phyloP scores from a whole-genome alignment of 1,140 invertebrate species.

The Brachionus plicatilis region DNA sequence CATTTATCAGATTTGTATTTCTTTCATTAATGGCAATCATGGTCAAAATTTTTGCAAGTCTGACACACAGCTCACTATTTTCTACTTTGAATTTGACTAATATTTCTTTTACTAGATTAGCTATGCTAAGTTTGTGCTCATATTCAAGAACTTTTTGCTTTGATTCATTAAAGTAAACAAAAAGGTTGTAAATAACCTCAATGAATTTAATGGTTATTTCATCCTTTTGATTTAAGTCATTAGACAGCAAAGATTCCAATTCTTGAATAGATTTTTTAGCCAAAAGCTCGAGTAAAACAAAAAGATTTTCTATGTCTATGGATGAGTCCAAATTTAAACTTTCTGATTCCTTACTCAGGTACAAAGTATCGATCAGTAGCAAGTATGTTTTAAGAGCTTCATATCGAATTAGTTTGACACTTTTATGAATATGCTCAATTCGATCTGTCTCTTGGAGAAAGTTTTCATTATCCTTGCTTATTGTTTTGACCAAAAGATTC shows the following conservation, averaged over 20 bases:
- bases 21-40: constrained; percentile 17
- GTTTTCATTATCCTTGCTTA: constrained; percentile 24
- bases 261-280: not conserved
- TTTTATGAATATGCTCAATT: constrained; percentile 21
- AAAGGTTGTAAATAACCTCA: constrained; percentile 20
- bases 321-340: not conserved
- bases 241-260: not conserved
- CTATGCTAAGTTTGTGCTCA: not conserved
- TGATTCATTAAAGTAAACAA: constrained; percentile 7
- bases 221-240: not conserved
- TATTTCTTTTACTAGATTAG: not conserved
- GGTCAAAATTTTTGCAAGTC: not conserved
- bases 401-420: constrained; percentile 19
- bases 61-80: constrained; percentile 6
- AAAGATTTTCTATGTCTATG: not conserved
- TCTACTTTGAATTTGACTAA: constrained; percentile 8
- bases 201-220: not conserved
- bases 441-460: constrained; percentile 14
- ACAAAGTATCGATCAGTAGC: constrained; percentile 4
- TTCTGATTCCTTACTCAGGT: not conserved
- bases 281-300: not conserved
- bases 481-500: constrained; percentile 28
- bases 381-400: constrained; percentile 26
- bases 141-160: not conserved
- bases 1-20: not conserved